Evolutionary conservation across 2,888 invertebrate genomes (phyloP).

Genomic region (Subacronicta megacephala): DNA sequence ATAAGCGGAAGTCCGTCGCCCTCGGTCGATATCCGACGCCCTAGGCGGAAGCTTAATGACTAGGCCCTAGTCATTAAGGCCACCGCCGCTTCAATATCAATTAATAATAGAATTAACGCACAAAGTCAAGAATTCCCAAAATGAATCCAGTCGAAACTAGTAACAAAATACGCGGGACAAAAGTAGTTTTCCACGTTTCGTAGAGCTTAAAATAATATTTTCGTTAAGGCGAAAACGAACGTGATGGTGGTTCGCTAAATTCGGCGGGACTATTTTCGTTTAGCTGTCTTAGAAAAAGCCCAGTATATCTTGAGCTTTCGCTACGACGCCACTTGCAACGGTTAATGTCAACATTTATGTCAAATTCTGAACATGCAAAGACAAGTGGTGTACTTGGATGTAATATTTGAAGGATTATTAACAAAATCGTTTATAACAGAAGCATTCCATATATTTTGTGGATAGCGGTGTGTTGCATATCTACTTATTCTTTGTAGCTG

Average conservation of each 20-base stretch:
- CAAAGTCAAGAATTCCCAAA: constrained; percentile 49
- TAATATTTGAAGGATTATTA: too few relatives aligned
- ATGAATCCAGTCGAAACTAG: constrained; percentile 58
- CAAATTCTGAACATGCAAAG: not conserved
- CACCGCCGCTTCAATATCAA: too few relatives aligned
- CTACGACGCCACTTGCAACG: not conserved
- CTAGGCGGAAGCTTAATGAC: too few relatives aligned
- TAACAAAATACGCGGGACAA: constrained; percentile 66
- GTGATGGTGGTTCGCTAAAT: constrained; percentile 50
- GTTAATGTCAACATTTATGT: not conserved
- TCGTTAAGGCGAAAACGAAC: constrained; percentile 43
- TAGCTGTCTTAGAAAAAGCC: constrained; percentile 13
- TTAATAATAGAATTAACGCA: constrained; percentile 19
- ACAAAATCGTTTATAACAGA: too few relatives aligned
- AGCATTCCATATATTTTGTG: too few relatives aligned
- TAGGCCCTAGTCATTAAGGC: too few relatives aligned
- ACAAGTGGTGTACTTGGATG: too few relatives aligned
- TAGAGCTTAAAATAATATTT: constrained; percentile 54
- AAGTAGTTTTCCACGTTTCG: constrained; percentile 50
- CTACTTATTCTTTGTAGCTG: too few relatives aligned
- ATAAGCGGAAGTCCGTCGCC: too few relatives aligned
- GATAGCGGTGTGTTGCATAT: too few relatives aligned
- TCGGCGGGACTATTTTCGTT: constrained; percentile 56
- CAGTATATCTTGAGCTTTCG: constrained; percentile 8
- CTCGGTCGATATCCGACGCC: too few relatives aligned